A percentile compares a stretch with the other conserved stretches of the same genome.
Evolutionary conservation across 1,140 invertebrate species (phyloP).

Genomic region (Popillia japonica): DNA sequence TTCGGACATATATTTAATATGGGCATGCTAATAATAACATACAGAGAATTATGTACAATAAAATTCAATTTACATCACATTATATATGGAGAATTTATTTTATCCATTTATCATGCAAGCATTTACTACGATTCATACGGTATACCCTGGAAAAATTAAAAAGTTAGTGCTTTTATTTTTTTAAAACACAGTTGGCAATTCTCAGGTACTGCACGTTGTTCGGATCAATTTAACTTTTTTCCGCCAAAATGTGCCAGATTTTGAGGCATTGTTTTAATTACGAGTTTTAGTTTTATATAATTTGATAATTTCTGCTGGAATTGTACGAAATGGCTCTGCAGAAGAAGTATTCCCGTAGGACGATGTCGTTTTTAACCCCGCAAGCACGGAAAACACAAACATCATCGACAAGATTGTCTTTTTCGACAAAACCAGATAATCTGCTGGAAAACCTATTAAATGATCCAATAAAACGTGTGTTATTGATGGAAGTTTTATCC

Average conservation of each 20-base stretch:
- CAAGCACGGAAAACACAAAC: not conserved
- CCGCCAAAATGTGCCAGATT: not conserved
- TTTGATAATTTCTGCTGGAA: not conserved
- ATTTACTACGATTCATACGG: no score
- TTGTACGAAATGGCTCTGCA: not conserved
- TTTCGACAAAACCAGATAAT: slow-evolving; percentile 56
- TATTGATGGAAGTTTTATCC: slow-evolving; percentile 37
- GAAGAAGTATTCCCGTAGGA: not conserved
- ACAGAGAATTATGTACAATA: no score
- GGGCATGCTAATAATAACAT: no score
- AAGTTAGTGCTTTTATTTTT: no score
- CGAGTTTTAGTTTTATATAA: not conserved
- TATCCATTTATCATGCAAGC: no score
- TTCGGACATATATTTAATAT: no score
- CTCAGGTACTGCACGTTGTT: no score
- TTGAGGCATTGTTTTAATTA: not conserved
- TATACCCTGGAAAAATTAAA: no score
- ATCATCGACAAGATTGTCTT: not conserved
- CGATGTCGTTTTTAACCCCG: slow-evolving; percentile 11
- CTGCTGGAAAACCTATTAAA: slow-evolving; percentile 40
- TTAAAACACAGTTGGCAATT: no score
- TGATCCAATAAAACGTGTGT: slow-evolving; percentile 42
- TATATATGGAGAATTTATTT: no score
- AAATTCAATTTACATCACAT: no score
- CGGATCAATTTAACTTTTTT: not conserved